phyloP scores from a whole-genome alignment of 2,113 vertebrate species.

The Hydrochoerus hydrochaeris region DNA sequence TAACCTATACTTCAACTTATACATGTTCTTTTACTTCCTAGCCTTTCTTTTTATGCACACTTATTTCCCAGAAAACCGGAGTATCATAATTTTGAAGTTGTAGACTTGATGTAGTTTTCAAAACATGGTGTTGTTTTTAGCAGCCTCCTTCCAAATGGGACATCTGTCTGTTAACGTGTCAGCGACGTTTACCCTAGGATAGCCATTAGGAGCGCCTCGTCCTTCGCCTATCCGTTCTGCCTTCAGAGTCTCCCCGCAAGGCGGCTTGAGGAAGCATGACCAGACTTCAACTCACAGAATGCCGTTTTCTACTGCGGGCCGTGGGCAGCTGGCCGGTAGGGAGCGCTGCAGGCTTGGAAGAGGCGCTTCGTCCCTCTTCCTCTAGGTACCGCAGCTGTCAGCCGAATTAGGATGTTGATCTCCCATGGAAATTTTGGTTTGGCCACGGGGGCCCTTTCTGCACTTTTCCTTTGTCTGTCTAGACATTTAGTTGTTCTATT shows the following conservation, averaged over 20 bases:
- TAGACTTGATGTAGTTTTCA: neutral
- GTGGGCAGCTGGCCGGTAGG: neutral
- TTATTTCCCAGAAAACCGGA: neutral
- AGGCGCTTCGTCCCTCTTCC: neutral
- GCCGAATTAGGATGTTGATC: neutral
- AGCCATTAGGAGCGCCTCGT: neutral
- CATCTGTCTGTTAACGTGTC: neutral
- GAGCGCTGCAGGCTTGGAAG: neutral
- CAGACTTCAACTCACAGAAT: neutral
- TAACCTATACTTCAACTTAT: neutral
- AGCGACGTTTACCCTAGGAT: neutral
- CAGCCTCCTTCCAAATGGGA: neutral
- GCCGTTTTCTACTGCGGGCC: neutral
- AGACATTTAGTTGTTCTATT: neutral
- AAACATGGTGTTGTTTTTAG: neutral
- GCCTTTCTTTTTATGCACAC: neutral
- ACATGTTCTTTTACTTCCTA: neutral
- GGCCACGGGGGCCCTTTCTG: neutral
- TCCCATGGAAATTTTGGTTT: neutral
- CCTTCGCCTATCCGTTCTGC: neutral
- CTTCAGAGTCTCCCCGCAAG: neutral
- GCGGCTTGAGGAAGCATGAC: neutral
- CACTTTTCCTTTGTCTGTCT: neutral
- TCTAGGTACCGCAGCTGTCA: neutral
- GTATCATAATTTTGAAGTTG: constrained; percentile 15